Percentiles rank a stretch among this genome's conserved stretches.
Conservation (phyloP, 2,888 invertebrate species). For the Tuta absoluta region DNA sequence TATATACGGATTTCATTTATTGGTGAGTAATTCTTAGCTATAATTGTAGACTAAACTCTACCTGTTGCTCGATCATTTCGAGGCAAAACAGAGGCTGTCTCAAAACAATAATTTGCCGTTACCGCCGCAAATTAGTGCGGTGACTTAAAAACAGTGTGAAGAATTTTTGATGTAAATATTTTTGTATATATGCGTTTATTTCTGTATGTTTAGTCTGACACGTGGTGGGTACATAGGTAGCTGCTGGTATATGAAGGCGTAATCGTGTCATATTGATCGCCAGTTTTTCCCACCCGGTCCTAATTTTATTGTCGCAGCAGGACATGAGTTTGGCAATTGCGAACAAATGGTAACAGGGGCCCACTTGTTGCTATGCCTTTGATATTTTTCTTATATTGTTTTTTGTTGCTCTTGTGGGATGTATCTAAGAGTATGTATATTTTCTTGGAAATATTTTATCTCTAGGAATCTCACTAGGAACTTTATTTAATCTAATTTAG, state of each 20-base stretch:
- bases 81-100: constrained; percentile 12
- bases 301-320: constrained; percentile 19
- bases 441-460: too few relatives aligned
- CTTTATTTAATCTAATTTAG: too few relatives aligned
- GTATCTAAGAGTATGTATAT: neutral
- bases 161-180: constrained; percentile 4
- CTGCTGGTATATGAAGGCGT: constrained; percentile 3
- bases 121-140: constrained; percentile 1
- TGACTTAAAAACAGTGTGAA: neutral
- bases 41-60: neutral
- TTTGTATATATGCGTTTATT: neutral
- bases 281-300: neutral
- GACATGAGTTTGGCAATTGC: constrained; percentile 10
- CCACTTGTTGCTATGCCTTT: constrained; percentile 7
- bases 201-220: neutral
- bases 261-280: constrained; percentile 20
- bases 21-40: constrained; percentile 3
- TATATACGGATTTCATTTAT: constrained; percentile 4
- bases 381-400: neutral
- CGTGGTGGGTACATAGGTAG: neutral
- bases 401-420: neutral
- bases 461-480: too few relatives aligned
- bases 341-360: neutral
- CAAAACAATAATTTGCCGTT: neutral
- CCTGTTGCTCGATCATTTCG: constrained; percentile 13